phyloP scores from a whole-genome alignment of 2,797 vertebrate species.

The Adrianichthys oophorus region DNA sequence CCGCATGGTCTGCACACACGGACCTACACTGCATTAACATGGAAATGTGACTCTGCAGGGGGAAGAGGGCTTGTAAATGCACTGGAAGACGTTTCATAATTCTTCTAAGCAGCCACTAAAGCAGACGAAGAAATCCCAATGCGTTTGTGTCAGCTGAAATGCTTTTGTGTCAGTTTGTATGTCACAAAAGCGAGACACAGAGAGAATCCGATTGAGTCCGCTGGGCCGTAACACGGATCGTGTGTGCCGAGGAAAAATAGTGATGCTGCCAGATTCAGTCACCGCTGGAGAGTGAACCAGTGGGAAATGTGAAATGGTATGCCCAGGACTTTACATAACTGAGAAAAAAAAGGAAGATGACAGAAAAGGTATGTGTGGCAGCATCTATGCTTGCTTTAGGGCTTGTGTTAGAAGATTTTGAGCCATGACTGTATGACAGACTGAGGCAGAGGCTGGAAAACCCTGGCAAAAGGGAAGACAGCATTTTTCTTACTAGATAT shows the following conservation, averaged over 20 bases:
- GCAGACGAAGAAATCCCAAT: slow-evolving; percentile 3
- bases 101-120: slow-evolving; percentile 13
- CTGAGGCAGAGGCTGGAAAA: slow-evolving; percentile 3
- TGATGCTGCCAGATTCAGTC: slow-evolving; percentile 26
- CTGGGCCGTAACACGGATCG: slow-evolving; percentile 28
- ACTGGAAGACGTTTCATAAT: slow-evolving; percentile 20
- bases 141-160: slow-evolving; percentile 25
- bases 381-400: slow-evolving; percentile 11
- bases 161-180: slow-evolving; percentile 36
- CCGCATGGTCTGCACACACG: slow-evolving; percentile 8
- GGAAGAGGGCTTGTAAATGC: slow-evolving; percentile 27
- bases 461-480: neutral
- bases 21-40: slow-evolving; percentile 1
- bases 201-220: slow-evolving; percentile 43
- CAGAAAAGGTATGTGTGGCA: slow-evolving; percentile 2
- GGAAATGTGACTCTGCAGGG: slow-evolving; percentile 16
- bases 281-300: slow-evolving; percentile 10
- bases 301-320: slow-evolving; percentile 14
- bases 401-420: slow-evolving; percentile 18
- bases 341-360: neutral
- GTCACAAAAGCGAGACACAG: slow-evolving; percentile 35
- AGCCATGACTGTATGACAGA: neutral
- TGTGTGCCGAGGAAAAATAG: slow-evolving; percentile 20
- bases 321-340: slow-evolving; percentile 10
- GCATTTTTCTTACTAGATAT: too few relatives aligned